Percentiles rank a stretch among this genome's conserved stretches.
phyloP scores from a whole-genome alignment of 2,797 vertebrate species.

The Alca torda region DNA sequence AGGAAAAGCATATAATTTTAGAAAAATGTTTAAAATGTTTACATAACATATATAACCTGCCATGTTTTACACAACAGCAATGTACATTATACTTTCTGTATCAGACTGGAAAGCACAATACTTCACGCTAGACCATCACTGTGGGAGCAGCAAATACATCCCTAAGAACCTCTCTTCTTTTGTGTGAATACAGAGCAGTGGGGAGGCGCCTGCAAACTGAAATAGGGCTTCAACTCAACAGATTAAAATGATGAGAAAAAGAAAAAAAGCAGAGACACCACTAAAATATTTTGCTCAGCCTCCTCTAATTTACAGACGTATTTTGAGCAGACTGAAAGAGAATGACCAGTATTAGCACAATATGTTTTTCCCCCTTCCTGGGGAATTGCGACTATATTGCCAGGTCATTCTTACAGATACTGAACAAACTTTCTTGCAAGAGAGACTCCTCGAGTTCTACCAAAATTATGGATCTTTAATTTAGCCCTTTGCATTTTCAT shows the following conservation, averaged over 20 bases:
- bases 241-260: neutral
- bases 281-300: neutral
- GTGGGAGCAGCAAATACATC: neutral
- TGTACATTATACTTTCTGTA: neutral
- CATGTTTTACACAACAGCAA: neutral
- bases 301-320: neutral
- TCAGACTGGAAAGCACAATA: neutral
- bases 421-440: neutral
- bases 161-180: neutral
- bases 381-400: neutral
- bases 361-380: neutral
- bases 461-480: neutral
- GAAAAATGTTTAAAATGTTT: neutral
- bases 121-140: neutral
- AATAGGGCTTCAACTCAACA: neutral
- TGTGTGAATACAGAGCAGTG: neutral
- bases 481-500: neutral
- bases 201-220: neutral
- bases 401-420: neutral
- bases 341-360: neutral
- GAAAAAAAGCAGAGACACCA: neutral
- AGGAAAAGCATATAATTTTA: neutral
- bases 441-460: neutral
- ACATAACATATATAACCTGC: neutral
- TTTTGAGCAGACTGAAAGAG: neutral